These are phyloP conservation scores for Reticulitermes lucifugus DNA, from an alignment of 2,888 invertebrate species.

Conservation along the genomic window DNA sequence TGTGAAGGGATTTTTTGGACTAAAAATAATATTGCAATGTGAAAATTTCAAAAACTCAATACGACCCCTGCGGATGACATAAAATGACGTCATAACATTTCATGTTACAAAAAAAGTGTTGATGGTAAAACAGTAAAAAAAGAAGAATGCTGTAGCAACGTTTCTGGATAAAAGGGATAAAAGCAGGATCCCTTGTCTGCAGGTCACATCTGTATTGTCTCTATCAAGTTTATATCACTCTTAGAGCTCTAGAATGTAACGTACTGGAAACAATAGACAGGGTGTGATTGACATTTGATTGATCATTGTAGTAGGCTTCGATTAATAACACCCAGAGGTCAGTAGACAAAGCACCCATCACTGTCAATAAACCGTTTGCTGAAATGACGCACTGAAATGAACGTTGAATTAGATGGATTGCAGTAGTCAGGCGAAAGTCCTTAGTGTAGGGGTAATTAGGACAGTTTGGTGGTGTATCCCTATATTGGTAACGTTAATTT, in stretches of 20 bases:
- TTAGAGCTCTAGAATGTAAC: conserved; percentile 3
- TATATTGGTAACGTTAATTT: no score
- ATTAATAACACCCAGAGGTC: conserved; percentile 11
- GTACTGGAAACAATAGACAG: conserved; percentile 19
- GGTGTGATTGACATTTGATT: conserved; percentile 33
- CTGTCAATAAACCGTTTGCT: conserved; percentile 11
- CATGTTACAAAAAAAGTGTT: background rate
- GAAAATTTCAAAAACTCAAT: no score
- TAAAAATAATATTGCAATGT: no score
- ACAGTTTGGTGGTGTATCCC: no score
- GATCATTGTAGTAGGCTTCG: conserved; percentile 22
- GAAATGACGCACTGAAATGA: conserved; percentile 4
- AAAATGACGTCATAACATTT: no score
- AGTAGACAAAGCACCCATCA: conserved; percentile 22
- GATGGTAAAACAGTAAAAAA: background rate
- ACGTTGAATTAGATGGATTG: background rate
- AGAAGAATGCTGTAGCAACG: background rate
- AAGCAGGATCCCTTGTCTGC: background rate
- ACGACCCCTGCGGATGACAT: no score
- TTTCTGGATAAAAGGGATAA: background rate
- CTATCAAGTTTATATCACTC: conserved; percentile 8
- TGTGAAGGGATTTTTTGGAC: no score
- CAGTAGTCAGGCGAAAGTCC: background rate
- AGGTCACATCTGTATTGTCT: conserved; percentile 12
- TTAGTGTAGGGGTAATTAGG: background rate